Base-by-base conservation (phyloP, 1,140 invertebrate genomes). In the Zaprionus ornatus region DNA sequence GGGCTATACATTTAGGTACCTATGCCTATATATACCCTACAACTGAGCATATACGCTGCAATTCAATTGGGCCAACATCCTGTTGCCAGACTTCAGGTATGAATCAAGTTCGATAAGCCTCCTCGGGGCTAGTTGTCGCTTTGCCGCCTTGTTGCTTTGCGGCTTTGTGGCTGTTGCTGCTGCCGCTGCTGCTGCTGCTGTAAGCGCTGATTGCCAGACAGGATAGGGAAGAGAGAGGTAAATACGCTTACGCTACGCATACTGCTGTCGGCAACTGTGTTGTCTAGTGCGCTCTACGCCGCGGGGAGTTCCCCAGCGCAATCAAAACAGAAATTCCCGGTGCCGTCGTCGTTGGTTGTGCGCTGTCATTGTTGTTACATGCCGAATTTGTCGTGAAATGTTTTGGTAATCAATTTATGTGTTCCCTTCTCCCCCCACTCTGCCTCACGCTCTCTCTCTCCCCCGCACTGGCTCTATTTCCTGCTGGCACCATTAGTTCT, bases 321-420 rank as follows among this genome's bases (percentile, higher is more conserved):
- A 56, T 64, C 62, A 64, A 64, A 64, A 64, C 48, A 54, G 48
- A 54, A 64, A 64, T 64, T 54, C 48, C 48, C 32, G 25, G 13
- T 3, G 21, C 19, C 21, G 29, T 13, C 2, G 5, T 15, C 29
- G 32, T 54, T 48, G 23, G 62, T 61, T 52, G 37, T 40, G 61
- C 25, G 23, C 45, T 82, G 80, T 79, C 76, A 71, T 74, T 84
- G 82, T 85, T 83, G 81, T 80, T 80, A 74, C 79, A 81, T 76
- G 75, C 55, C 75, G 82, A 86, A 85, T 86, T 85, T 85, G 75
- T 86, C 83, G 75, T 79, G 75, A 82, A 85, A 86, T 82, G 75
- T 86, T 79, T 79, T 79, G 79, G 82, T 85, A 85, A 85, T 85
- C 82, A 85, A 85, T 85, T 86, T 85, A 85, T 86, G 76, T 82